phyloP scores from a whole-genome alignment of 2,888 invertebrate genomes.

The Diarsia mendica region DNA sequence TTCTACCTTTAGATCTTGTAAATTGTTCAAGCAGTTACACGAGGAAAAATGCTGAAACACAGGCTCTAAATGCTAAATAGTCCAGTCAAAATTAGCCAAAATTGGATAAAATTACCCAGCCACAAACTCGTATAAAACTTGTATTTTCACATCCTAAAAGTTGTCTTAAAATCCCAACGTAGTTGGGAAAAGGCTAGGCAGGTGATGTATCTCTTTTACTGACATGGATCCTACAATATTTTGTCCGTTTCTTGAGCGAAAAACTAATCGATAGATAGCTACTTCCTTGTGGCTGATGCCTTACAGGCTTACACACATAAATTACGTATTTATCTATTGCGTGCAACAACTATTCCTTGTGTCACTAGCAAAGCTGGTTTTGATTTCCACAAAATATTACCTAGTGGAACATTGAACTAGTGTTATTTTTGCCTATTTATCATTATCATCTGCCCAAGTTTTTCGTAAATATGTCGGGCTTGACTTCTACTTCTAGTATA shows the following conservation, averaged over 20 bases:
- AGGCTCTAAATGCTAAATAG: too few species aligned
- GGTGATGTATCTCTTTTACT: background rate
- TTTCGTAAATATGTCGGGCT: background rate
- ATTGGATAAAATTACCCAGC: too few species aligned
- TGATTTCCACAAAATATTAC: constrained; percentile 8
- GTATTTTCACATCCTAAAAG: too few species aligned
- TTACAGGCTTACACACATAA: background rate
- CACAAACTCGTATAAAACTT: too few species aligned
- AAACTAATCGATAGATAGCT: background rate
- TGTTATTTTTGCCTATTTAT: background rate
- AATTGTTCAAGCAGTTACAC: too few species aligned
- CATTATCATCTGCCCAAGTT: background rate
- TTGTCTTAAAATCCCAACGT: too few species aligned
- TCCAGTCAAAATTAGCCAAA: too few species aligned
- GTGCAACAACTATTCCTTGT: background rate
- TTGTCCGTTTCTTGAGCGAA: background rate
- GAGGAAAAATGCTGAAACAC: too few species aligned
- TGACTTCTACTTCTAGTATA: background rate
- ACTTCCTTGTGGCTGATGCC: background rate
- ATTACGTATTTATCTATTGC: constrained; percentile 3
- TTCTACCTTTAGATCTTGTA: background rate
- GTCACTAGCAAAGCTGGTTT: background rate
- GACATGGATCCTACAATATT: background rate
- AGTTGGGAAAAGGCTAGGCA: too few species aligned
- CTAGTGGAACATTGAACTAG: constrained; percentile 8